Base-by-base conservation (phyloP, 2,797 vertebrate genomes). In the Molossus molossus region DNA sequence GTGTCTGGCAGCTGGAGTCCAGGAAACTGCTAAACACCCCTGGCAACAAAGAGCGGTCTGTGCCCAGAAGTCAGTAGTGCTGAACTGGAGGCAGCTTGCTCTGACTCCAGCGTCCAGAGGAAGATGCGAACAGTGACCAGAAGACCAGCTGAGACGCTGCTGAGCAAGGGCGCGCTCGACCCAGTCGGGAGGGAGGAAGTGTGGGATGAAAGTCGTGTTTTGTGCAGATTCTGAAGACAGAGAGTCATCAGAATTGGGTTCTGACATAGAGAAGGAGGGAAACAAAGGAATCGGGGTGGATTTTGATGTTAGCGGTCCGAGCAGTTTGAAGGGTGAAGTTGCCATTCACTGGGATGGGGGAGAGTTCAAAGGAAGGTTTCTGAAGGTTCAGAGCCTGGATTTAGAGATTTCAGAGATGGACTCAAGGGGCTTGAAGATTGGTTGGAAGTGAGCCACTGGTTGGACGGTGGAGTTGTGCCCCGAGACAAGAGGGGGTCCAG, bases 401-500 rank as follows among this genome's bases (percentile, higher is more conserved):
- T 29, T n/a, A 27, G 58, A n/a, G 23, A n/a, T 33, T 57, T 83
- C 25, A 80, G 84, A 84, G 72, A 20, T 25, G 8, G 67, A 55
- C 11, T 70, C 21, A 2, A 72, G 29, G 40, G 21, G 15, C 9
- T 64, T 25, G 65, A 50, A 58, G 60, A 29, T 13, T 33, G 48
- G 55, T 12, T 27, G 2, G 33, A 3, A 33, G 33, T 57, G 18
- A 23, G 57, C 7, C 14, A 1, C 17, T 12, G 25, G 58, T 0
- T 29, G 1, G 50, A 20, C 1, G 11, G 50, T 3, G 0, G 33
- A 45, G 29, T 33, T 53, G 23, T 5, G 7, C 45, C 9, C 21
- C 0, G 1, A 48, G 62, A 13, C 0, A 25, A 29, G 5, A 9
- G 25, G 50, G 40, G 3, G 21, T 23, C 37, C 23, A 3, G 58